Base-by-base conservation (phyloP, 2,113 vertebrate genomes). In the Vicugna pacos region DNA sequence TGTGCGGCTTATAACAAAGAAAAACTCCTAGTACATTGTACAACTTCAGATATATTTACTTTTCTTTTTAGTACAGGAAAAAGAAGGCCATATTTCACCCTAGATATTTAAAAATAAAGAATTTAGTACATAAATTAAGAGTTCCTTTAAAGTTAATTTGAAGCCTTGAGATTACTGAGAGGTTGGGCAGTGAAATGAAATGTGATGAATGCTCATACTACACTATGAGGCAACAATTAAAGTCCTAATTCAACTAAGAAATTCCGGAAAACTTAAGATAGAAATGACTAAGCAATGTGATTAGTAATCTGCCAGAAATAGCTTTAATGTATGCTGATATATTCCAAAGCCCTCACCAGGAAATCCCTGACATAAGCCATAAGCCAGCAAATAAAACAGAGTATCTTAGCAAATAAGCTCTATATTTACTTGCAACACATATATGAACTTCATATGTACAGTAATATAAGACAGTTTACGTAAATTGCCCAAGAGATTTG, bases 61-160 rank as follows among this genome's bases (percentile, higher is more conserved):
- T 76, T 93, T 24, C 67, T 73, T 92, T 60, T 42, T 92, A 89
- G 26, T 76, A 85, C 0, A 85, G 28, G n/a, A 28, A 22, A 9
- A 32, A 72, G 48, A 58, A 75, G 7, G 82, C 67, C 60, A 22
- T 62, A 24, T 85, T 67, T 94, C 7, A 77, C 32, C 32, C 50
- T 58, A 69, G 8, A 19, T 89, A 84, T 79, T 95, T 80, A 79
- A 90, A 95, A 92, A 92, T 87, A 54, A 89, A 86, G 48, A 84
- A 52, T 58, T 80, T 48, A 84, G 7, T 52, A 84, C 26, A 91
- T 38, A 95, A 83, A 82, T 56, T 62, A 92, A 64, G 60, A 84
- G 52, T 50, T 85, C 30, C 22, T 95, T 72, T 50, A 58, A 89
- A 96, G 54, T 76, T 89, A 70, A 65, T 69, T 5, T 79, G 62